A percentile compares a stretch with the other conserved stretches of the same genome.
Evolutionary conservation across 2,888 invertebrate species (phyloP).

Genomic region (Linnaemya tessellans): DNA sequence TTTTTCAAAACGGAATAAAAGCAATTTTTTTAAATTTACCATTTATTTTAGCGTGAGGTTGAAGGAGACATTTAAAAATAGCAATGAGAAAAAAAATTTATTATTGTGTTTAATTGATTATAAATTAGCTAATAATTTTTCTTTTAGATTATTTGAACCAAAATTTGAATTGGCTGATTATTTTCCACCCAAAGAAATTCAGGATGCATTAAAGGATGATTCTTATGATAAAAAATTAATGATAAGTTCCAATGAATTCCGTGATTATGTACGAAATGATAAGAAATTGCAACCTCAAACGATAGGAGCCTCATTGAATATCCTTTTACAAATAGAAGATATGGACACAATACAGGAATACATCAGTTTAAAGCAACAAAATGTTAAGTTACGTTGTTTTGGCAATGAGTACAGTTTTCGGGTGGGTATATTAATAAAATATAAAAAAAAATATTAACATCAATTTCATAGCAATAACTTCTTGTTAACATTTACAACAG

Average conservation of each 20-base stretch:
- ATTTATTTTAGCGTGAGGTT: too few relatives aligned
- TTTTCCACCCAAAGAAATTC: constrained; percentile 70
- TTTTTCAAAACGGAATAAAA: too few relatives aligned
- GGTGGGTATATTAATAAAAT: constrained; percentile 30
- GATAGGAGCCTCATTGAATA: constrained; percentile 73
- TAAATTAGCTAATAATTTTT: neutral
- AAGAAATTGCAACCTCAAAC: constrained; percentile 74
- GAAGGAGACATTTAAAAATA: too few relatives aligned
- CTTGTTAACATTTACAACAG: constrained; percentile 24
- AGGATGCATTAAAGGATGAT: constrained; percentile 56
- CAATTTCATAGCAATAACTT: neutral
- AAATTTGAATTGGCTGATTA: constrained; percentile 59
- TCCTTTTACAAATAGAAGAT: constrained; percentile 80
- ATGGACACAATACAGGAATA: constrained; percentile 76
- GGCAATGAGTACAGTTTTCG: constrained; percentile 57
- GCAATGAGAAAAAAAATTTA: too few relatives aligned
- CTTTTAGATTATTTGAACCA: constrained; percentile 66
- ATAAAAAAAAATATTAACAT: neutral
- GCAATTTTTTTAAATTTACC: too few relatives aligned
- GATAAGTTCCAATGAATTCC: constrained; percentile 71
- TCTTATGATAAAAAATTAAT: constrained; percentile 49
- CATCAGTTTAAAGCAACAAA: constrained; percentile 74
- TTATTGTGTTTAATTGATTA: neutral
- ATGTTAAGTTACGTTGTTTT: constrained; percentile 74
- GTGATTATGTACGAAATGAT: constrained; percentile 73